Base-by-base conservation (phyloP, 2,113 vertebrate genomes). In the Rhynchopsitta pachyrhyncha region DNA sequence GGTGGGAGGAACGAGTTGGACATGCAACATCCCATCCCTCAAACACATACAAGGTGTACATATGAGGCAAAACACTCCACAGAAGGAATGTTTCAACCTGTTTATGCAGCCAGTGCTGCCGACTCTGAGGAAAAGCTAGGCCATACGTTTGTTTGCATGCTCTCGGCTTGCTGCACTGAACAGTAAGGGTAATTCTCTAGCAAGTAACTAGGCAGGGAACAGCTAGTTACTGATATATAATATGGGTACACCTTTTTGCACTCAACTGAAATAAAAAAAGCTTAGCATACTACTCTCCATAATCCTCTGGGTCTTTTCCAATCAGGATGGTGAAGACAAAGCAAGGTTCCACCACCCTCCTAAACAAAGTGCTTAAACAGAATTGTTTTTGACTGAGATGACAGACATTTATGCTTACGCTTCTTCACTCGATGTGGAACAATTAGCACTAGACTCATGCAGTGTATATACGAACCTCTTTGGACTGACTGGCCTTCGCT, bases 401-500 rank as follows among this genome's bases (percentile, higher is more conserved):
- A 37, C 3, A 68, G 35, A 39, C 9, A 1, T 33, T n/a, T 7
- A 11, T 4, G 0, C 33, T 49, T 20, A 10, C 20, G 2, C 25
- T 49, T 60, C 28, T 6, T 66, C 37, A 50, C 63, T 71, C 4
- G 5, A 8, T 1, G 7, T 0, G 41, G 35, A 46, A 13, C 37
- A 74, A 62, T 41, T 28, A 57, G 27, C 7, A 1, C 8, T 11
- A 37, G 22, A 12, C 25, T 42, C 2, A 3, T 1, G 78, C 44
- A 25, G 14, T 1, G 35, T 2, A 31, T 11, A 39, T 15, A 97
- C 95, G 5, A 95, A 99, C 99, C 99, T 99, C 99, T 98, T 98
- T 99, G 13, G 97, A 98, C 92, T 99, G 98, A 93, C 97, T 98
- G 94, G 99, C 98, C 98, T 99, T 99, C 24, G 98, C 89, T 52